A percentile compares a stretch with the other conserved stretches of the same genome.
phyloP scores from a whole-genome alignment of 1,140 invertebrate species.

The Euwallacea similis region DNA sequence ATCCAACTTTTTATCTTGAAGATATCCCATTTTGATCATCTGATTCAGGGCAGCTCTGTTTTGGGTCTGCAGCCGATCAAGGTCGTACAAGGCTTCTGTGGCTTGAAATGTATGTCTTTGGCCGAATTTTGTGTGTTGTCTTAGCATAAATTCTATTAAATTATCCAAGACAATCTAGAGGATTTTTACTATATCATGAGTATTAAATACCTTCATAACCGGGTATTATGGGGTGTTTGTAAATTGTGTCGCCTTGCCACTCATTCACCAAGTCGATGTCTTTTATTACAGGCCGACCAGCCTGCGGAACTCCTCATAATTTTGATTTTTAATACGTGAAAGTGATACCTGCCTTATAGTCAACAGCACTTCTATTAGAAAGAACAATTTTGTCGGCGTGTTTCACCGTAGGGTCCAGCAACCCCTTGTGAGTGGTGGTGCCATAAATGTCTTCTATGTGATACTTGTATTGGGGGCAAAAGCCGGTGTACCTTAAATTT shows the following conservation, averaged over 20 bases:
- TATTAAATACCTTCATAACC: slow-evolving; percentile 64
- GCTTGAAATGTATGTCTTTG: slow-evolving; percentile 68
- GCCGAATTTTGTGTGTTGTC: slow-evolving; percentile 62
- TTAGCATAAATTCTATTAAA: slow-evolving; percentile 66
- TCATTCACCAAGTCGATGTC: slow-evolving; percentile 66
- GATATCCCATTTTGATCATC: slow-evolving; percentile 58
- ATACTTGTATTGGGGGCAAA: slow-evolving; percentile 71
- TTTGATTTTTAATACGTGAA: slow-evolving; percentile 4
- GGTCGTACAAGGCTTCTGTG: slow-evolving; percentile 68
- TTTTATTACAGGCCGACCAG: slow-evolving; percentile 60
- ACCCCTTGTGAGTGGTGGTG: slow-evolving; percentile 67
- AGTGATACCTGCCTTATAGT: slow-evolving; percentile 58
- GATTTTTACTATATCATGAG: not conserved
- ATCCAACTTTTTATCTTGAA: slow-evolving; percentile 60
- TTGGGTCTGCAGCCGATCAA: slow-evolving; percentile 63
- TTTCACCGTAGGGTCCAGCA: slow-evolving; percentile 69
- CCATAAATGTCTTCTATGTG: slow-evolving; percentile 72
- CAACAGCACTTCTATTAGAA: slow-evolving; percentile 62
- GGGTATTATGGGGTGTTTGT: slow-evolving; percentile 68
- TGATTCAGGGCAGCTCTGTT: slow-evolving; percentile 59
- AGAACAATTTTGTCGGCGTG: slow-evolving; percentile 70
- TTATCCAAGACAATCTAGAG: not conserved
- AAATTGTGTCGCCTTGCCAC: slow-evolving; percentile 65
- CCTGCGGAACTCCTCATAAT: slow-evolving; percentile 47
- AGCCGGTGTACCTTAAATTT: slow-evolving; percentile 68